These are phyloP conservation scores for Cantharis nigra DNA, from an alignment of 2,888 invertebrate genomes.

Conservation along the genomic window DNA sequence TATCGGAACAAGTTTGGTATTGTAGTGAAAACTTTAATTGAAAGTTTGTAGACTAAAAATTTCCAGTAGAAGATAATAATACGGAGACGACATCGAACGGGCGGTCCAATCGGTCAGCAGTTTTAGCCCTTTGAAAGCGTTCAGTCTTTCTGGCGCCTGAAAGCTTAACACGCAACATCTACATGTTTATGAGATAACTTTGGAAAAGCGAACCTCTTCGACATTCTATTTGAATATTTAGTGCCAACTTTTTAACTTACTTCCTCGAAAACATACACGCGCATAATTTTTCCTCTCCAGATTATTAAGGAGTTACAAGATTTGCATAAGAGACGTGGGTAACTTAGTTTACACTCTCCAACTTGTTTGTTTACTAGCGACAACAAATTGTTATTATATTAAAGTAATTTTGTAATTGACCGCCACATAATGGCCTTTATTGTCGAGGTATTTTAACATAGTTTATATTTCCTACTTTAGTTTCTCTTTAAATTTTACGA, in stretches of 20 bases:
- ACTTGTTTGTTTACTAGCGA: neutral
- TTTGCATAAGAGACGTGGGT: neutral
- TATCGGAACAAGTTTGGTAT: neutral
- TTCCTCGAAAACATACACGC: neutral
- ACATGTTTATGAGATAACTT: slow-evolving; percentile 39
- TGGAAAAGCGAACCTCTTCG: slow-evolving; percentile 36
- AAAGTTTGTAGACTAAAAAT: neutral
- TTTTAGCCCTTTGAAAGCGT: slow-evolving; percentile 14
- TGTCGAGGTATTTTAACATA: slow-evolving; percentile 8
- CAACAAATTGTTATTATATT: slow-evolving; percentile 15
- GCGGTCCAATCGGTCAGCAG: slow-evolving; percentile 23
- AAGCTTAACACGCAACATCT: slow-evolving; percentile 33
- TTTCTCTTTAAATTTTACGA: neutral
- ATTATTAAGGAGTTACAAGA: neutral
- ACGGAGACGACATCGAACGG: slow-evolving; percentile 20
- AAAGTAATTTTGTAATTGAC: slow-evolving; percentile 19
- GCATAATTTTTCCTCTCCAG: neutral
- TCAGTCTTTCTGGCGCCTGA: slow-evolving; percentile 19
- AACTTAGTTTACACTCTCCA: neutral
- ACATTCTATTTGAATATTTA: slow-evolving; percentile 36
- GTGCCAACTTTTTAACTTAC: slow-evolving; percentile 17
- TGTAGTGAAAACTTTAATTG: neutral
- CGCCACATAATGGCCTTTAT: slow-evolving; percentile 9
- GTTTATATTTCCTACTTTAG: slow-evolving; percentile 9
- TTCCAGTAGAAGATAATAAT: neutral